These are phyloP conservation scores for Lamellibrachia columna DNA, from an alignment of 2,888 invertebrate genomes.

Conservation along the genomic window DNA sequence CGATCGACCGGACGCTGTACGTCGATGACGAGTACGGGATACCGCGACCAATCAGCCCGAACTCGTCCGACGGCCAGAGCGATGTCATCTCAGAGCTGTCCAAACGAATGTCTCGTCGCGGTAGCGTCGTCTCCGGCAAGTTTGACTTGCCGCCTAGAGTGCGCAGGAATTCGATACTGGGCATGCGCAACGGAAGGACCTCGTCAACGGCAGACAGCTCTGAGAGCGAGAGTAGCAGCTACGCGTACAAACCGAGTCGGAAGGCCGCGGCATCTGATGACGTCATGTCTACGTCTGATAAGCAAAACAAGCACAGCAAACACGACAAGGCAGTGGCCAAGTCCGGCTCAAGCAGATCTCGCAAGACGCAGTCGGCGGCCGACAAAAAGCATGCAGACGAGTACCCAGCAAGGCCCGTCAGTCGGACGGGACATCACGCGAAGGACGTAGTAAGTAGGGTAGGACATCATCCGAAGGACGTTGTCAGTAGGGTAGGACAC, in stretches of 20 bases:
- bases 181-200: background rate
- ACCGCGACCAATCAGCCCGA: background rate
- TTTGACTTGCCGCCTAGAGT: background rate
- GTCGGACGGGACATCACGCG: background rate
- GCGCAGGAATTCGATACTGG: background rate
- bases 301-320: background rate
- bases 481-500: background rate
- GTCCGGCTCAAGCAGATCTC: background rate
- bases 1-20: background rate
- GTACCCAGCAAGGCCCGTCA: background rate
- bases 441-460: background rate
- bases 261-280: background rate
- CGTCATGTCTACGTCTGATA: background rate
- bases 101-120: conserved; percentile 6
- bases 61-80: background rate
- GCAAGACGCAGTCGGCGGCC: background rate
- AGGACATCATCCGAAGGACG: background rate
- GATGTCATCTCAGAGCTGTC: conserved; percentile 1
- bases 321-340: background rate
- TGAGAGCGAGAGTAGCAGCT: background rate
- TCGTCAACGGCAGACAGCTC: background rate
- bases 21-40: background rate
- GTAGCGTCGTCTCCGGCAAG: background rate
- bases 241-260: background rate
- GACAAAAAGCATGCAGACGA: background rate